Base-by-base conservation (phyloP, 2,888 invertebrate genomes). In the Mythimna albipuncta region DNA sequence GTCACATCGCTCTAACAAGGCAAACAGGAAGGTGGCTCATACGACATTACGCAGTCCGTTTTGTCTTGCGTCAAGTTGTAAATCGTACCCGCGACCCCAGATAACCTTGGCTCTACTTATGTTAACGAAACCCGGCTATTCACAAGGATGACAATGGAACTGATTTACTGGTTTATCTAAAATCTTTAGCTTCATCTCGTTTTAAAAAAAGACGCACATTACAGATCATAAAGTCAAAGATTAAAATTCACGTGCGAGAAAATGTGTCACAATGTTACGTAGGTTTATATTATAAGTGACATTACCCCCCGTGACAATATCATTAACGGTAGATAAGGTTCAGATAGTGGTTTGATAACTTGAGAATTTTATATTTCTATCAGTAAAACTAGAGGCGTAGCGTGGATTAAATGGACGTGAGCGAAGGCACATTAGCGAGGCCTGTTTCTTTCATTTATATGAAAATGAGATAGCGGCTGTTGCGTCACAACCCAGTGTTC, bases 31-130 rank as follows among this genome's bases (percentile, higher is more conserved):
- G 79, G 71, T 64, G 63, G 19, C 58, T 63, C 72, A 65, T 32
- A 62, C 35, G 38, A 61, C 47, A 75, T 61, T 64, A 69, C 66
- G 35, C 57, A 61, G 54, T 44, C 64, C 64, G 75, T 79, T 87
- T 79, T 86, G 70, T 78, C 75, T 54, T 64, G 72, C 71, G 55
- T 77, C 74, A 72, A 75, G 73, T 80, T 74, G 84, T 85, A 80
- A 87, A 87, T 84, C 82, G 67, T 84, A 76, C 72, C 38, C 58
- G 64, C 77, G 89, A 91, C 89, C 91, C 80, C 71, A 76, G 92
- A 92, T 92, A 92, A 91, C 92, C 92, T 87, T 85, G 77, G 65
- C 80, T 84, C 81, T 87, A 85, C 83, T 84, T 83, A 89, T 90
- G 90, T 81, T 87, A 91, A 91, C 88, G 85, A 80, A 79, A 72